phyloP scores from a whole-genome alignment of 1,140 invertebrate genomes.

The Cyphomyrmex costatus region DNA sequence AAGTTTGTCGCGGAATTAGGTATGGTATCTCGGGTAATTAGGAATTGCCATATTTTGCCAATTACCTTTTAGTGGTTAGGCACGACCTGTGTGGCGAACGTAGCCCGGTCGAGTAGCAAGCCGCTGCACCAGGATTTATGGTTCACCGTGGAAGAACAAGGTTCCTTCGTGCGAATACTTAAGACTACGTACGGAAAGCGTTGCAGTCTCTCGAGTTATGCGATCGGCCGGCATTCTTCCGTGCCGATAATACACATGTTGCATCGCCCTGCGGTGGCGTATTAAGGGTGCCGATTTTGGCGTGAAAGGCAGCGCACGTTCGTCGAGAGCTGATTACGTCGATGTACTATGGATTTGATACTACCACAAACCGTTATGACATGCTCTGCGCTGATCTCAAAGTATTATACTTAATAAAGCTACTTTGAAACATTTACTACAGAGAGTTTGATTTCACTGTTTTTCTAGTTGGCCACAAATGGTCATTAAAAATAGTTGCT shows the following conservation, averaged over 20 bases:
- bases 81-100: slow-evolving; percentile 80
- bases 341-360: slow-evolving; percentile 7
- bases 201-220: slow-evolving; percentile 17
- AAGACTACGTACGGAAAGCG: slow-evolving; percentile 42
- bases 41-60: slow-evolving; percentile 76
- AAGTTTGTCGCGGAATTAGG: slow-evolving; percentile 71
- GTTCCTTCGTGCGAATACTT: slow-evolving; percentile 58
- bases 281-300: slow-evolving; percentile 65
- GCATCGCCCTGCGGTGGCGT: slow-evolving; percentile 26
- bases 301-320: neutral
- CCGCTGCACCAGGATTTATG: slow-evolving; percentile 76
- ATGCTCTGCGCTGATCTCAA: neutral
- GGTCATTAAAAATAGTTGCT: neutral
- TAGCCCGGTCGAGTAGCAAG: slow-evolving; percentile 60
- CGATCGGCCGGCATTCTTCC: slow-evolving; percentile 35
- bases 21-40: slow-evolving; percentile 72
- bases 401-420: neutral
- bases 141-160: slow-evolving; percentile 72
- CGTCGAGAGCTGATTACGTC: neutral
- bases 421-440: neutral
- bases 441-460: neutral
- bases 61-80: slow-evolving; percentile 77
- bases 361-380: neutral
- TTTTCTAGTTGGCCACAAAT: neutral
- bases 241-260: slow-evolving; percentile 66